These are phyloP conservation scores for Drosophila kuntzei DNA, from an alignment of 2,888 invertebrate genomes.

Conservation along the genomic window DNA sequence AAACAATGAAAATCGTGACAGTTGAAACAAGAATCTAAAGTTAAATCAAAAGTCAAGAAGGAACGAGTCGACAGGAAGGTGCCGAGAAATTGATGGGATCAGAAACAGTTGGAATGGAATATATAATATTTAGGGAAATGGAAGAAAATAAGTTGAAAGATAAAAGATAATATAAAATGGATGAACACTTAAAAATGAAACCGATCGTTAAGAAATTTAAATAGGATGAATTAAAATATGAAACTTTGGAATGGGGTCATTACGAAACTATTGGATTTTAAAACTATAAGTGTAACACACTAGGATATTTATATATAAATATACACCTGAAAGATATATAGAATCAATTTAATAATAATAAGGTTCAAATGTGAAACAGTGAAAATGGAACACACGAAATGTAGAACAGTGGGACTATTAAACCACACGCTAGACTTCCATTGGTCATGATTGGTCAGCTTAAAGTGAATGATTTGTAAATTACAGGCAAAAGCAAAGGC, in stretches of 20 bases:
- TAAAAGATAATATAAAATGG: background rate
- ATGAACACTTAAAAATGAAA: background rate
- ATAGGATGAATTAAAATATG: background rate
- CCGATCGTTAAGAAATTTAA: background rate
- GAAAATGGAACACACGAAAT: slow-evolving; percentile 7
- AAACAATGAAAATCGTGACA: background rate
- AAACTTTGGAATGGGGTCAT: background rate
- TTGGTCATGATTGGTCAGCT: slow-evolving; percentile 2
- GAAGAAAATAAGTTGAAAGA: background rate
- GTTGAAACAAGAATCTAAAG: background rate
- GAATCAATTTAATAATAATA: background rate
- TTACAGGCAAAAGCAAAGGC: slow-evolving; percentile 39
- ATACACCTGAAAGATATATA: background rate
- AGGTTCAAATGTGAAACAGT: background rate
- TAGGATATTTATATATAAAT: background rate
- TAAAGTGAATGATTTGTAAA: slow-evolving; percentile 53
- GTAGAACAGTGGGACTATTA: slow-evolving; percentile 12
- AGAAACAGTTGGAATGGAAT: background rate
- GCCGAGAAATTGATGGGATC: background rate
- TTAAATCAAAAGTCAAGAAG: background rate
- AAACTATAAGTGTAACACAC: background rate
- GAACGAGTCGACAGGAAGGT: background rate
- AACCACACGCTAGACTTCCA: slow-evolving; percentile 10
- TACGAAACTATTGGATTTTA: background rate
- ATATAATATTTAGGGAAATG: background rate